Percentiles rank a stretch among this genome's conserved stretches.
Evolutionary conservation across 2,797 vertebrate genomes (phyloP).

Genomic region (Onychomys leucogaster): DNA sequence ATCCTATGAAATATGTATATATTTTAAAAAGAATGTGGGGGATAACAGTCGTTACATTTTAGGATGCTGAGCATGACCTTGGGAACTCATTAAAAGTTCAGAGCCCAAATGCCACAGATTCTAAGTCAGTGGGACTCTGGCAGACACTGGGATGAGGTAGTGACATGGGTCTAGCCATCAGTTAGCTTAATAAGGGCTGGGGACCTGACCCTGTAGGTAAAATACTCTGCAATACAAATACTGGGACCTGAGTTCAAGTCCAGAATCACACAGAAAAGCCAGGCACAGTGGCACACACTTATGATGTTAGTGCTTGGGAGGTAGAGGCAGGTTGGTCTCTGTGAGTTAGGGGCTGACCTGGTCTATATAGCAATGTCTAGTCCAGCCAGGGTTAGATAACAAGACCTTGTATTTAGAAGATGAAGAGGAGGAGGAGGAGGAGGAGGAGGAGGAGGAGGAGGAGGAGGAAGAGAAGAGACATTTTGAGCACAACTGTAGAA

Average conservation of each 20-base stretch:
- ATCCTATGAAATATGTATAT: neutral
- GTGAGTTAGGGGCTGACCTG: neutral
- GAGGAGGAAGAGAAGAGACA: neutral
- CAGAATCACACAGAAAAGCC: neutral
- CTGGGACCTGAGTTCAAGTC: neutral
- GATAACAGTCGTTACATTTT: neutral
- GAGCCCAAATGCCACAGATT: neutral
- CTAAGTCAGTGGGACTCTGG: neutral
- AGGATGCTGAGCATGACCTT: neutral
- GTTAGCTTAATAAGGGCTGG: neutral
- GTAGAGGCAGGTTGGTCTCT: neutral
- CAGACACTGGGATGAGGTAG: neutral
- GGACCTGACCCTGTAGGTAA: neutral
- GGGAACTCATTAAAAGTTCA: neutral
- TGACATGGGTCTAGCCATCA: neutral
- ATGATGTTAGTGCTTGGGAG: neutral
- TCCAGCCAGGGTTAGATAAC: neutral
- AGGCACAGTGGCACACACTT: neutral
- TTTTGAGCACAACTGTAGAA: neutral
- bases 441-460: no score
- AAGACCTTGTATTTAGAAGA: neutral
- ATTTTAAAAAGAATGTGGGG: neutral
- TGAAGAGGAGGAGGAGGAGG: neutral
- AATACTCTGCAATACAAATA: neutral
- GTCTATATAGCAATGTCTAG: neutral